Conservation (phyloP, 2,888 invertebrate genomes). For the Petrolisthes manimaculis region DNA sequence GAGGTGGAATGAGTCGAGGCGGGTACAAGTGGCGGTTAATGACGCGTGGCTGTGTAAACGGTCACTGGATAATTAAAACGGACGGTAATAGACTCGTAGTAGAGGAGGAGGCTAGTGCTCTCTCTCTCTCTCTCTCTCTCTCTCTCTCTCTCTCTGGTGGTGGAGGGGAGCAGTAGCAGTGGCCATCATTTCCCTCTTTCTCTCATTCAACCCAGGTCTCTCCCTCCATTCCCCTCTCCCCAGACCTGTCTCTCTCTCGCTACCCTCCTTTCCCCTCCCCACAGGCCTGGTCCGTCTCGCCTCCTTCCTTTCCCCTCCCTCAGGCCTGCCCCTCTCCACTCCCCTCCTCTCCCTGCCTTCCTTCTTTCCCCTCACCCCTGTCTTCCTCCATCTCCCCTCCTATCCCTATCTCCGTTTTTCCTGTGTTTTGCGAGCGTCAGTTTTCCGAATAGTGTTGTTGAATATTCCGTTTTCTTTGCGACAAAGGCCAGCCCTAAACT, state of each 20-base stretch:
- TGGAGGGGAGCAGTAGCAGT: not conserved
- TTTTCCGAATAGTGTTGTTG: slow-evolving; percentile 6
- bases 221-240: not conserved
- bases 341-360: not conserved
- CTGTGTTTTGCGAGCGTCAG: not conserved
- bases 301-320: not conserved
- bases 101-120: slow-evolving; percentile 1
- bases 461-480: slow-evolving; percentile 11
- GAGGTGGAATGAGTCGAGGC: too few relatives aligned
- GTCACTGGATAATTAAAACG: slow-evolving; percentile 3
- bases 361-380: not conserved
- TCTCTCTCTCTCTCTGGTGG: not conserved
- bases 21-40: not conserved
- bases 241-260: not conserved
- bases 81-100: slow-evolving; percentile 3
- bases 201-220: not conserved
- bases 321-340: not conserved
- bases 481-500: slow-evolving; percentile 12
- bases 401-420: not conserved
- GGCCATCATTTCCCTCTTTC: not conserved
- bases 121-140: not conserved
- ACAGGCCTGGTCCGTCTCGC: not conserved
- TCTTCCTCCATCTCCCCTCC: not conserved
- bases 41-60: not conserved
- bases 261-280: not conserved